Percentiles rank a stretch among this genome's conserved stretches.
phyloP scores from a whole-genome alignment of 2,113 vertebrate genomes.

The Scartelaos histophorus region DNA sequence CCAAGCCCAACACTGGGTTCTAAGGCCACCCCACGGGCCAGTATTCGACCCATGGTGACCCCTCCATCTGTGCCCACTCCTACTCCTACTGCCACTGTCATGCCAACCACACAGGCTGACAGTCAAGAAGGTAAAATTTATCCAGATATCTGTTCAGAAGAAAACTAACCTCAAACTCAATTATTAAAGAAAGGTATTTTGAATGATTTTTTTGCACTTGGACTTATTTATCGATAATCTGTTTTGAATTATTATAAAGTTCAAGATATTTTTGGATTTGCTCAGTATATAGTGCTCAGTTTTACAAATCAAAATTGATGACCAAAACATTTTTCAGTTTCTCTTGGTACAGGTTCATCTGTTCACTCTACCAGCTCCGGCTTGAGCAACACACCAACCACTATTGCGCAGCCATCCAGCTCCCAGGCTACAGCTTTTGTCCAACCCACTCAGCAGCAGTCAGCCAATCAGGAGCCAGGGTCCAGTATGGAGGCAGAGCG shows the following conservation, averaged over 20 bases:
- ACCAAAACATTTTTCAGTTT: slow-evolving; percentile 61
- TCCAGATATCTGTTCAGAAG: neutral
- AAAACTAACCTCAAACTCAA: neutral
- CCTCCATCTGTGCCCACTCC: slow-evolving; percentile 87
- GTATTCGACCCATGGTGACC: slow-evolving; percentile 97
- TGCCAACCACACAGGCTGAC: slow-evolving; percentile 97
- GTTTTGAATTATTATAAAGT: too few relatives aligned
- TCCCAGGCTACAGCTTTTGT: slow-evolving; percentile 94
- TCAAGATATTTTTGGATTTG: too few relatives aligned
- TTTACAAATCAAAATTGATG: too few relatives aligned
- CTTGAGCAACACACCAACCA: slow-evolving; percentile 81
- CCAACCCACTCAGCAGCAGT: slow-evolving; percentile 96
- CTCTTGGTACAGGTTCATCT: slow-evolving; percentile 85
- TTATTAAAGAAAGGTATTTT: too few relatives aligned
- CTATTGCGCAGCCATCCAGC: slow-evolving; percentile 85
- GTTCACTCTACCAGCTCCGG: slow-evolving; percentile 92
- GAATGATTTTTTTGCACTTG: too few relatives aligned
- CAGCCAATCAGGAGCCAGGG: slow-evolving; percentile 82
- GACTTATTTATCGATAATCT: too few relatives aligned
- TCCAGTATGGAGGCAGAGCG: slow-evolving; percentile 86
- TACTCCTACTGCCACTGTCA: slow-evolving; percentile 96
- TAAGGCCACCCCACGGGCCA: slow-evolving; percentile 93
- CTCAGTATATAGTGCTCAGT: too few relatives aligned
- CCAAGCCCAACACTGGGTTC: slow-evolving; percentile 83
- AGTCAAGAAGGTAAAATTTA: slow-evolving; percentile 86